Percentiles rank a stretch among this genome's conserved stretches.
Conservation (phyloP, 2,113 vertebrate species). For the Anolis carolinensis region DNA sequence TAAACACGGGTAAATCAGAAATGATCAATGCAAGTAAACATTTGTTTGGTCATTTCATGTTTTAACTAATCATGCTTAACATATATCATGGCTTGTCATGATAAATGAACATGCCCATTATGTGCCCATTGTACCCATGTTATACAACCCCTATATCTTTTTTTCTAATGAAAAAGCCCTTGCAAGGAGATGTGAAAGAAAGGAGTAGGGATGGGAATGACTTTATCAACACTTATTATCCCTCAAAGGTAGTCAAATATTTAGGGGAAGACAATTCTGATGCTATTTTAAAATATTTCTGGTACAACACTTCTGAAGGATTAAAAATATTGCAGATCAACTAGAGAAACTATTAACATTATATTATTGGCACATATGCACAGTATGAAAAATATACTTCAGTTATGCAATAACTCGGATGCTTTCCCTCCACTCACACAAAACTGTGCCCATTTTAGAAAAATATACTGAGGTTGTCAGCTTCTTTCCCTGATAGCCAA, state of each 20-base stretch:
- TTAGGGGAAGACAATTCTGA: neutral
- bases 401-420: neutral
- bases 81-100: neutral
- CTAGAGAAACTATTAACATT: neutral
- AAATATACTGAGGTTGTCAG: slow-evolving; percentile 2
- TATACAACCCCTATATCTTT: neutral
- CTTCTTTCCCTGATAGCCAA: slow-evolving; percentile 18
- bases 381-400: neutral
- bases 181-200: neutral
- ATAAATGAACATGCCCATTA: neutral
- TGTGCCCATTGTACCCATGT: neutral
- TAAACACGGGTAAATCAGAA: neutral
- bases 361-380: neutral
- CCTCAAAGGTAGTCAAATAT: no score
- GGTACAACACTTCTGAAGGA: neutral
- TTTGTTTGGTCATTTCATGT: neutral
- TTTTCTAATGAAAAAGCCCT: neutral
- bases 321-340: neutral
- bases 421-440: neutral
- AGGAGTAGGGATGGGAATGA: neutral
- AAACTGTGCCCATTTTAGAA: slow-evolving; percentile 8
- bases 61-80: neutral
- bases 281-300: neutral
- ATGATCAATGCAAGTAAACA: neutral
- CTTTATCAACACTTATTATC: neutral